Evolutionary conservation across 2,113 vertebrate genomes (phyloP), one percentile per base, ranked within the genome.

Genomic region (Ciconia maguari): DNA sequence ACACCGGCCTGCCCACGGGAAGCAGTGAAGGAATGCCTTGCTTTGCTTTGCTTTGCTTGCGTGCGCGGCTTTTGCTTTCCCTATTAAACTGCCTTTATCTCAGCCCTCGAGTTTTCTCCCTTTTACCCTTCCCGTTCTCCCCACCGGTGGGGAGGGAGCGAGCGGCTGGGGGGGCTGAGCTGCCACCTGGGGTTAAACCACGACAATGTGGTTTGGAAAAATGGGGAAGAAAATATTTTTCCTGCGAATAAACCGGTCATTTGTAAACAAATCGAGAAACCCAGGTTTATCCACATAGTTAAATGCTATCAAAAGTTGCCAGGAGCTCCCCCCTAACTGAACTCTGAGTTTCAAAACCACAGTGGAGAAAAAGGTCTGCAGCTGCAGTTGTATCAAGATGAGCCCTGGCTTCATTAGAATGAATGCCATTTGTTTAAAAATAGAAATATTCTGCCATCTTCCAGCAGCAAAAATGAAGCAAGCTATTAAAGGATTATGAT

Each of bases 381-480:
- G 78, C 58, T 81, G 94, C 86, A 54, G 18, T 11, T 11, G 26
- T 13, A 46, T 82, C 72, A 2, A 34, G 96, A 89, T 51, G 66
- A 97, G 96, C 75, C 96, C 89, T 29, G 65, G 89, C 92, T 90
- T 96, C 94, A 62, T 68, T 90, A 92, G 85, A 88, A 91, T 76
- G 70, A 90, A 89, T 75, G 69, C 84, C 94, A 62, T 96, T 98
- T 94, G 93, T 96, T 97, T 97, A 93, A 96, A 96, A 97, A 95
- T 94, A 97, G 57, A 93, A 96, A 92, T 80, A 85, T 90, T 96
- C 94, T 96, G 93, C 97, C 93, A 44, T 87, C 97, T 95, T 97
- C 93, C 90, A 94, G 79, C 85, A 91, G 97, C 95, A 80, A 4
- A 71, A 96, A 96, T 46, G 94, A 96, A 96, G 91, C 58, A 48